Conservation (phyloP, 2,888 invertebrate genomes). For the Mongoloraphidia duomilia region DNA sequence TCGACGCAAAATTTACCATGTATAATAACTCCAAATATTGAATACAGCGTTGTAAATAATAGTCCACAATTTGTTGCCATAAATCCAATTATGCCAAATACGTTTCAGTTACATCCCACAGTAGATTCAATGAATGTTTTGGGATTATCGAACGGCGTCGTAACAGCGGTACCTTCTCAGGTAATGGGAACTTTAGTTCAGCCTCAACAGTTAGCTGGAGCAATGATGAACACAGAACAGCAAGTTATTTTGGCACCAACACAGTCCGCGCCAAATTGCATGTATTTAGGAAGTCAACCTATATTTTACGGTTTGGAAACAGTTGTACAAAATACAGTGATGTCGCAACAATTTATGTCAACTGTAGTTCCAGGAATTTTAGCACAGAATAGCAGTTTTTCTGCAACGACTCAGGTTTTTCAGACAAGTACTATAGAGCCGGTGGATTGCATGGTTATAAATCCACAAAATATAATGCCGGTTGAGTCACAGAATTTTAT, state of each 20-base stretch:
- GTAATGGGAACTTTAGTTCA: slow-evolving; percentile 43
- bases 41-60: background rate
- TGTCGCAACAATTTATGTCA: slow-evolving; percentile 78
- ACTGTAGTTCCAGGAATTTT: slow-evolving; percentile 68
- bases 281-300: slow-evolving; percentile 50
- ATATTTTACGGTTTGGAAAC: slow-evolving; percentile 75
- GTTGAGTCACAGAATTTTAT: no score
- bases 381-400: slow-evolving; percentile 69
- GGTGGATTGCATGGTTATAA: slow-evolving; percentile 27
- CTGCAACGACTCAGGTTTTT: slow-evolving; percentile 69
- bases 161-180: slow-evolving; percentile 25
- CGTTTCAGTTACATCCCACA: slow-evolving; percentile 40
- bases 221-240: slow-evolving; percentile 39
- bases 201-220: slow-evolving; percentile 33
- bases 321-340: slow-evolving; percentile 75
- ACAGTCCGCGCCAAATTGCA: slow-evolving; percentile 38
- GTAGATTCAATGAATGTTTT: background rate
- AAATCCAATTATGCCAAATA: slow-evolving; percentile 39
- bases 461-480: no score
- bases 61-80: slow-evolving; percentile 37
- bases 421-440: slow-evolving; percentile 77
- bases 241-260: slow-evolving; percentile 35
- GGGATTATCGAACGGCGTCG: slow-evolving; percentile 12
- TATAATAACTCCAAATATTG: slow-evolving; percentile 3
- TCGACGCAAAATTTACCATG: background rate